Conservation (phyloP, 2,113 vertebrate genomes). For the Protobothrops flavoviridis region DNA sequence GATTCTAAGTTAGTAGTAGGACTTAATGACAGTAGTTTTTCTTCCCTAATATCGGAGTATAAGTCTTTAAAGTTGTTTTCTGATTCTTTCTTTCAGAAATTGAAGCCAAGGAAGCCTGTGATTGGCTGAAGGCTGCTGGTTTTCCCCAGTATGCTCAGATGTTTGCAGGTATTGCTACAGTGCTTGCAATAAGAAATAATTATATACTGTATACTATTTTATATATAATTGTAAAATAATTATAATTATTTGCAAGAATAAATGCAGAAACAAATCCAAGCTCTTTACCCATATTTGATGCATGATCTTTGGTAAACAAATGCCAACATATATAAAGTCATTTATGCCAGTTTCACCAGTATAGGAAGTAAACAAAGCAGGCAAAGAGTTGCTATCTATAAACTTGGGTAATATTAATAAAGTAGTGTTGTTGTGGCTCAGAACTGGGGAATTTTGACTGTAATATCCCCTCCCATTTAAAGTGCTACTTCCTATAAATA, state of each 20-base stretch:
- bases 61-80: not conserved
- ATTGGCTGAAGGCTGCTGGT: conserved; percentile 87
- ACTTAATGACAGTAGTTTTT: not conserved
- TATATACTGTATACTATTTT: not conserved
- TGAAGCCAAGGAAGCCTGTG: conserved; percentile 88
- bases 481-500: not conserved
- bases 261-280: not conserved
- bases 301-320: not conserved
- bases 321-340: not conserved
- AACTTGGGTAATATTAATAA: not conserved
- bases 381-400: not conserved
- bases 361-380: not conserved
- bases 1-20: not conserved
- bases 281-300: not conserved
- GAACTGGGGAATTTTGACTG: not conserved
- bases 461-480: not conserved
- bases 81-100: conserved; percentile 76
- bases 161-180: conserved; percentile 78
- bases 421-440: too few species aligned
- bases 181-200: not conserved
- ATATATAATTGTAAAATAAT: too few species aligned
- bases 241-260: not conserved
- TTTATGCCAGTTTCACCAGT: not conserved
- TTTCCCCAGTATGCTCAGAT: conserved; percentile 90
- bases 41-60: not conserved